Percentiles rank a stretch among this genome's conserved stretches.
Conservation (phyloP, 2,888 invertebrate genomes). For the Drosophila dives region DNA sequence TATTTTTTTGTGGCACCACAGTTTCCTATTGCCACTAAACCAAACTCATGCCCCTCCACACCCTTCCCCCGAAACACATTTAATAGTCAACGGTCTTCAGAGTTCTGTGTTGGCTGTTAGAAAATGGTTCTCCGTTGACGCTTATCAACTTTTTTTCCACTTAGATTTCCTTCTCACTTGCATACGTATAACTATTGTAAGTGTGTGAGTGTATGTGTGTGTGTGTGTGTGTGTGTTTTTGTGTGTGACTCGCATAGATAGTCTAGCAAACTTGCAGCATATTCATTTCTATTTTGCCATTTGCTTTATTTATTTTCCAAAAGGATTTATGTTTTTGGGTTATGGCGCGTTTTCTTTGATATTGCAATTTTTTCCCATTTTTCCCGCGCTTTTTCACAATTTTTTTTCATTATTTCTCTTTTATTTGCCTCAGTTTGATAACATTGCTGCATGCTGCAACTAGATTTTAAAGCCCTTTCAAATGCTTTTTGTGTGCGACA, state of each 20-base stretch:
- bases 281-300: conserved; percentile 61
- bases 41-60: too few relatives aligned
- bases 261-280: conserved; percentile 41
- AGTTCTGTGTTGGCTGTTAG: conserved; percentile 39
- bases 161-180: conserved; percentile 50
- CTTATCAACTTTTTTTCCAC: conserved; percentile 71
- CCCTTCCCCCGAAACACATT: background rate
- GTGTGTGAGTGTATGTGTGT: conserved; percentile 12
- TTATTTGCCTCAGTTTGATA: conserved; percentile 42
- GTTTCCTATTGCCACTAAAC: conserved; percentile 27
- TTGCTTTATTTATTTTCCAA: conserved; percentile 67
- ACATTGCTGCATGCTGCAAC: conserved; percentile 24
- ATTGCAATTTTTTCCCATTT: conserved; percentile 25
- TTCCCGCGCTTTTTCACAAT: conserved; percentile 7
- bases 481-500: conserved; percentile 67
- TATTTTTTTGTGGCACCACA: conserved; percentile 43
- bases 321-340: conserved; percentile 81
- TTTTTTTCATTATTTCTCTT: conserved; percentile 32
- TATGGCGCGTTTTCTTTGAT: conserved; percentile 74
- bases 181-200: conserved; percentile 19
- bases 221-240: background rate
- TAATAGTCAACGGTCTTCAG: conserved; percentile 2
- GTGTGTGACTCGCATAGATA: conserved; percentile 25
- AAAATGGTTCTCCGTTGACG: conserved; percentile 56
- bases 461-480: conserved; percentile 60